Percentiles rank a stretch among this genome's conserved stretches.
These are phyloP conservation scores for Aporophyla nigra DNA, from an alignment of 2,888 invertebrate genomes.

Conservation along the genomic window DNA sequence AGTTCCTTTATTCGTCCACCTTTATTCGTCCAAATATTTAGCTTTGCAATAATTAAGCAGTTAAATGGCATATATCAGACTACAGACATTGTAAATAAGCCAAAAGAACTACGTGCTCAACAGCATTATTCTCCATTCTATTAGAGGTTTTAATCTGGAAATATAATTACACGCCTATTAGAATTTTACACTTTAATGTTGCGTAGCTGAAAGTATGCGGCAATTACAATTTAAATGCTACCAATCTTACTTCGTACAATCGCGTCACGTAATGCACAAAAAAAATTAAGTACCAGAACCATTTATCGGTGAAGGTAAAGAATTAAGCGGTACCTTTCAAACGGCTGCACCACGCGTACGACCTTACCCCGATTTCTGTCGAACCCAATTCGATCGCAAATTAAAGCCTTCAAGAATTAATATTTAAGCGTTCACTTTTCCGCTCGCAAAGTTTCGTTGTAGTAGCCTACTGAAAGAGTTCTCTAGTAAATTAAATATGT, in stretches of 20 bases:
- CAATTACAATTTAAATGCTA: slow-evolving; percentile 53
- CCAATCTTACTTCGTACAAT: slow-evolving; percentile 59
- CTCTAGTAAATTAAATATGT: slow-evolving; percentile 20
- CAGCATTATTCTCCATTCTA: slow-evolving; percentile 14
- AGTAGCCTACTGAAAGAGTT: slow-evolving; percentile 10
- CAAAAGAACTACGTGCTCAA: background rate
- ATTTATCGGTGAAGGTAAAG: slow-evolving; percentile 75
- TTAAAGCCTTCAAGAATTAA: slow-evolving; percentile 76
- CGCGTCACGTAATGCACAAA: slow-evolving; percentile 66
- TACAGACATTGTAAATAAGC: background rate
- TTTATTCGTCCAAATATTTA: background rate
- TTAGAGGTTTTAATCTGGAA: slow-evolving; percentile 26
- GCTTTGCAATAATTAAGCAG: background rate
- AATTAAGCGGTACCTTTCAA: slow-evolving; percentile 72
- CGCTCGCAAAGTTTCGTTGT: slow-evolving; percentile 31
- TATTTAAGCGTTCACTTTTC: slow-evolving; percentile 76
- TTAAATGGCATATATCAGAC: background rate
- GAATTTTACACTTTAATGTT: slow-evolving; percentile 44
- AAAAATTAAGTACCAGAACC: slow-evolving; percentile 70
- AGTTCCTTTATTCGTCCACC: background rate
- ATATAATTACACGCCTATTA: slow-evolving; percentile 47
- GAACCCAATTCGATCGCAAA: slow-evolving; percentile 77
- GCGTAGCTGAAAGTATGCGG: slow-evolving; percentile 50
- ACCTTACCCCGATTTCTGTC: slow-evolving; percentile 82
- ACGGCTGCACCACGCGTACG: slow-evolving; percentile 74